Conservation (phyloP, 2,113 vertebrate species). For the Peucedramus taeniatus region DNA sequence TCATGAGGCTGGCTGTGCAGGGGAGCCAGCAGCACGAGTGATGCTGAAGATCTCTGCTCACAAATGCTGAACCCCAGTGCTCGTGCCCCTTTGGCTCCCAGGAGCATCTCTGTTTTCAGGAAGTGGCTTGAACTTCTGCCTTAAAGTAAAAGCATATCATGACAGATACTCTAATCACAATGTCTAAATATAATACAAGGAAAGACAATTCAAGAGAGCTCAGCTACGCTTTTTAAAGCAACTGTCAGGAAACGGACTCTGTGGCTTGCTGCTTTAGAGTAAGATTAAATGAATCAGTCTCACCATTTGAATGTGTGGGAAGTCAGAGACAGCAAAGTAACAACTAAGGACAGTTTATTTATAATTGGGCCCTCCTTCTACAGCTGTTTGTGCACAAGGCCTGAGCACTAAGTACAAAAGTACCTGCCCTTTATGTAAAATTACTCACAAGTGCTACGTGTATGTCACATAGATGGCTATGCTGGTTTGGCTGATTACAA, state of each 20-base stretch:
- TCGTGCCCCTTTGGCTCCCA: accelerated
- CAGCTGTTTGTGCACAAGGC: constrained; percentile 13
- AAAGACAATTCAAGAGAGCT: constrained; percentile 25
- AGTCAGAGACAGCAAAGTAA: constrained; percentile 56
- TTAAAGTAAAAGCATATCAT: constrained; percentile 8
- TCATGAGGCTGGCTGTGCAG: not conserved
- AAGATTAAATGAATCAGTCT: constrained; percentile 62
- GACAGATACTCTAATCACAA: constrained; percentile 19
- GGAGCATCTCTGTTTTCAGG: not conserved
- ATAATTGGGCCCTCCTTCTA: constrained; percentile 27
- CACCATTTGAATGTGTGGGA: constrained; percentile 56
- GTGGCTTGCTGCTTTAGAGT: constrained; percentile 38
- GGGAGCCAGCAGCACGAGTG: not conserved
- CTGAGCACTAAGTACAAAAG: not conserved
- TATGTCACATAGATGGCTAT: not conserved
- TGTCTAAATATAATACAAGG: constrained; percentile 42
- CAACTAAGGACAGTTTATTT: constrained; percentile 34
- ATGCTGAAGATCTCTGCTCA: not conserved
- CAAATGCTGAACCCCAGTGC: not conserved
- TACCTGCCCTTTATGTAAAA: constrained; percentile 13
- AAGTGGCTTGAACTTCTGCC: not conserved
- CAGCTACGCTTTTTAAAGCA: constrained; percentile 17
- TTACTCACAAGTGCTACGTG: not conserved
- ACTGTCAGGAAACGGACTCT: constrained; percentile 45
- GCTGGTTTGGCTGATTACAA: constrained; percentile 4